Percentiles rank a stretch among this genome's conserved stretches.
Conservation (phyloP, 2,888 invertebrate species). For the Stenchaetothrips biformis region DNA sequence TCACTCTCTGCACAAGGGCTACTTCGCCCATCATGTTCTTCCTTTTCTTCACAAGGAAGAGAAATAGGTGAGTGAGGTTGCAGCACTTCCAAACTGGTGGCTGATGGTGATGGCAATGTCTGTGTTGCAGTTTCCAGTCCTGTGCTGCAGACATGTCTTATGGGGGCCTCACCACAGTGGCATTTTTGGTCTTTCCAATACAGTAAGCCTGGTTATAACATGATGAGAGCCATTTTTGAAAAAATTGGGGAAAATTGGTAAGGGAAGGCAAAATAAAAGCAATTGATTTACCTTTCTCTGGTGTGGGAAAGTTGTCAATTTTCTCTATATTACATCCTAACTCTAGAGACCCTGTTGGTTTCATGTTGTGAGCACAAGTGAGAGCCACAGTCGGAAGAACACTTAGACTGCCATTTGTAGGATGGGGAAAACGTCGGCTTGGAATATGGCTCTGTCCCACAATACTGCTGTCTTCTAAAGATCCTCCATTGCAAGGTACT, state of each 20-base stretch:
- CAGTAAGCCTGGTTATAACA: background rate
- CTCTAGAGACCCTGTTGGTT: slow-evolving; percentile 56
- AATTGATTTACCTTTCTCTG: background rate
- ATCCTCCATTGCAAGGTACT: background rate
- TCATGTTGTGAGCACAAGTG: slow-evolving; percentile 41
- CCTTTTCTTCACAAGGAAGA: background rate
- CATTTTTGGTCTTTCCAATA: slow-evolving; percentile 16
- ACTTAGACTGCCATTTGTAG: slow-evolving; percentile 10
- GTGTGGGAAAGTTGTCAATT: slow-evolving; percentile 5
- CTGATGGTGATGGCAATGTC: background rate
- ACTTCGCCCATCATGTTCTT: slow-evolving; percentile 32
- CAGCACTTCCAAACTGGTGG: background rate
- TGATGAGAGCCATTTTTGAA: background rate
- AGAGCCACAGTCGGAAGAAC: slow-evolving; percentile 23
- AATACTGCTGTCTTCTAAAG: background rate
- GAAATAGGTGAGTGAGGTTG: background rate
- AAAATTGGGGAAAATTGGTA: background rate
- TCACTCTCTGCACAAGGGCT: slow-evolving; percentile 58
- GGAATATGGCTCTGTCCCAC: slow-evolving; percentile 5
- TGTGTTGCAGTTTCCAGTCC: background rate
- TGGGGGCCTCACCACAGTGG: background rate
- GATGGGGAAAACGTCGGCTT: background rate
- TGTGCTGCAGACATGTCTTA: background rate
- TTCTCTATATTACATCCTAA: slow-evolving; percentile 42
- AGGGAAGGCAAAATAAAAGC: background rate